phyloP scores from a whole-genome alignment of 2,113 vertebrate species.

The Pimephales promelas region DNA sequence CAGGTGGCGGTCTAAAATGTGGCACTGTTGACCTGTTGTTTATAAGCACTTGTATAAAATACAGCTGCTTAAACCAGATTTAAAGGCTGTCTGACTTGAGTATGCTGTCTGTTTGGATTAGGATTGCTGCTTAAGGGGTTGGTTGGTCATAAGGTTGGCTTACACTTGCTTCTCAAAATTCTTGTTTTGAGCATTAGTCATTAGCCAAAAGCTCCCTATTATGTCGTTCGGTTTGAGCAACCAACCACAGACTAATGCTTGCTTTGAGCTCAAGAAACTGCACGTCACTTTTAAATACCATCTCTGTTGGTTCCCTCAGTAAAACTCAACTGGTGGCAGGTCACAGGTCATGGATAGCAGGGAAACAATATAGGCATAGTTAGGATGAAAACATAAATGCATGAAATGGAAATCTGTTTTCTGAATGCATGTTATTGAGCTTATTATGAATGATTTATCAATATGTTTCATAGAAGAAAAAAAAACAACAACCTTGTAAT shows the following conservation, averaged over 20 bases:
- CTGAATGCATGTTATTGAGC: no score
- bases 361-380: neutral
- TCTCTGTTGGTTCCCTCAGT: neutral
- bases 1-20: neutral
- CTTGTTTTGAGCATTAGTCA: constrained; percentile 3
- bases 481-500: neutral
- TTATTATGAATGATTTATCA: no score
- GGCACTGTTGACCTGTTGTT: constrained; percentile 17
- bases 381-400: no score
- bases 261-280: neutral
- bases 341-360: neutral
- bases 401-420: no score
- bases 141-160: neutral
- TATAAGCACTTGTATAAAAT: neutral
- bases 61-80: neutral
- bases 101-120: constrained; percentile 17
- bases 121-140: neutral
- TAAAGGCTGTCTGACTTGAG: neutral
- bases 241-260: constrained; percentile 2
- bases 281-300: neutral
- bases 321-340: neutral
- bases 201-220: neutral
- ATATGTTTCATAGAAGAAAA: no score
- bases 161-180: neutral
- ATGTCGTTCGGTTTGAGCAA: neutral